Evolutionary conservation across 2,888 invertebrate genomes (phyloP).

Genomic region (Tipula helvola): DNA sequence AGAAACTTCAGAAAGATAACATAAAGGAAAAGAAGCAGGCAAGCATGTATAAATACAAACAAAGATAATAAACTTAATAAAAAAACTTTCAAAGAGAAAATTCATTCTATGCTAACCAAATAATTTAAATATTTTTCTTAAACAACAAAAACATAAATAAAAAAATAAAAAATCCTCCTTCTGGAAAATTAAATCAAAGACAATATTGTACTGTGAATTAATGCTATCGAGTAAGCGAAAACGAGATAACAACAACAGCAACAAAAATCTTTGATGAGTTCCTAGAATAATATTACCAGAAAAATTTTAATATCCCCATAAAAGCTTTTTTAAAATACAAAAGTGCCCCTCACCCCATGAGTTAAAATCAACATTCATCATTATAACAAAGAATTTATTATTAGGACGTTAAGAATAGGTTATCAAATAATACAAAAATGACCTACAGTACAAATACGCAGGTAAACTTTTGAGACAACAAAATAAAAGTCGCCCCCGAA

Average conservation of each 20-base stretch:
- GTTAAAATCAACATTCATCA: background rate
- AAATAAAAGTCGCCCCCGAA: no score
- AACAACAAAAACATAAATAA: background rate
- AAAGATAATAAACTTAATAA: background rate
- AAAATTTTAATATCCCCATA: background rate
- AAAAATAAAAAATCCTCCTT: background rate
- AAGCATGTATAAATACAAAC: background rate
- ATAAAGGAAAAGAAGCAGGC: background rate
- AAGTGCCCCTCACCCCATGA: background rate
- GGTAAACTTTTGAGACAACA: no score
- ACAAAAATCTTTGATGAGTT: background rate
- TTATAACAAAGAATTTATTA: no score
- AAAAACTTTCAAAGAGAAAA: background rate
- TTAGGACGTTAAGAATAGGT: no score
- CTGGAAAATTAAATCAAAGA: background rate
- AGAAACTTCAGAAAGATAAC: background rate
- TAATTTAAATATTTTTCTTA: background rate
- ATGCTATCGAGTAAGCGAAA: background rate
- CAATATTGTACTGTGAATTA: background rate
- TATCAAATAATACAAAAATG: no score
- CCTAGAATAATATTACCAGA: background rate
- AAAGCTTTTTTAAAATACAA: background rate
- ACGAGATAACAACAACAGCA: background rate
- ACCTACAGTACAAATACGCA: no score
- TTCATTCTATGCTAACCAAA: background rate